Evolutionary conservation across 2,113 vertebrate genomes (phyloP).

Genomic region (Melanerpes formicivorus): DNA sequence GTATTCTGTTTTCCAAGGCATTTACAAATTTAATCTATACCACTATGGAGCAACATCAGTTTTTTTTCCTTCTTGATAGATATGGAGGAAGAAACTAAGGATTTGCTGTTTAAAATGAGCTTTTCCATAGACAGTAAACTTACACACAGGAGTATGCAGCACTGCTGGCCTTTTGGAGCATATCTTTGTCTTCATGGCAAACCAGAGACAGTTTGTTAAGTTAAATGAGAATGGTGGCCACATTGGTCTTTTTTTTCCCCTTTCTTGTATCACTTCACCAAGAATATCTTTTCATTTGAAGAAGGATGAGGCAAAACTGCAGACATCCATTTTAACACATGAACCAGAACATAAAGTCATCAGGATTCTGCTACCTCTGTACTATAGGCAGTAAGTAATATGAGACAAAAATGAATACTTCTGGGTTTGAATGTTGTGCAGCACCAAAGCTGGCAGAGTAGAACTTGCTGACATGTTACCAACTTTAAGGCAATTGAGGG

Average conservation of each 20-base stretch:
- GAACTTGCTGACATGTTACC: not conserved
- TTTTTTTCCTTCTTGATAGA: not conserved
- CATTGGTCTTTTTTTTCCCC: not conserved
- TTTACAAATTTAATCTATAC: not conserved
- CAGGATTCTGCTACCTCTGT: not conserved
- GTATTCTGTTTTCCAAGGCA: not conserved
- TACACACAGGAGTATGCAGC: not conserved
- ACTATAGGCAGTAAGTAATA: not conserved
- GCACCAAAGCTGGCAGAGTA: not conserved
- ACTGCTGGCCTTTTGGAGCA: not conserved
- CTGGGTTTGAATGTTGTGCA: not conserved
- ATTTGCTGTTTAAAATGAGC: slow-evolving; percentile 2
- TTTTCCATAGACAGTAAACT: slow-evolving; percentile 11
- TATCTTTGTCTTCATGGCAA: not conserved
- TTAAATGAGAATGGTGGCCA: not conserved
- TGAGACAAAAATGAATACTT: not conserved
- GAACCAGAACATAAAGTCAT: not conserved
- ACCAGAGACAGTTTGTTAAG: not conserved
- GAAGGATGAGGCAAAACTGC: not conserved
- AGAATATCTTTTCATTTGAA: not conserved
- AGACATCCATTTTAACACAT: not conserved
- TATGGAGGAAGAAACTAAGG: not conserved
- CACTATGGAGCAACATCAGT: not conserved
- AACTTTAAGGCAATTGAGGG: not conserved
- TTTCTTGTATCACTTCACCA: not conserved